Base-by-base conservation (phyloP, 2,888 invertebrate species). In the Rhodophaea formosa region DNA sequence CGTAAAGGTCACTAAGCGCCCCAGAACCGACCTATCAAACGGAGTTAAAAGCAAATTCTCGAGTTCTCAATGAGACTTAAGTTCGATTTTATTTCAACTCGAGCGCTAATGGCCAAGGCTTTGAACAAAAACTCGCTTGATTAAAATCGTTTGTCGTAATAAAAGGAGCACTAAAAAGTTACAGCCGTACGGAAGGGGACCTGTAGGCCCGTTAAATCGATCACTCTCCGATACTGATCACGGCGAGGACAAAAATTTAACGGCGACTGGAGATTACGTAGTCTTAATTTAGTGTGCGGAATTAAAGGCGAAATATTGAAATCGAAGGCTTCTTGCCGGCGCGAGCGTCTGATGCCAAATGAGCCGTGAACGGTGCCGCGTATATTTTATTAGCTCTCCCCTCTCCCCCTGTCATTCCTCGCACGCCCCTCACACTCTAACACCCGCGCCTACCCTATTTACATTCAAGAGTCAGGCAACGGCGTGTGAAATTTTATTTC, bases 131-230 rank as follows among this genome's bases (percentile, higher is more conserved):
- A 89, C 85, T 84, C 83, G 83, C 87, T 91, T 89, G 90, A 91
- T 91, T 90, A 91, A 91, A 90, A 90, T 88, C 91, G 89, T 90
- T 89, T 88, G 90, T 89, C 84, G 90, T 88, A 91, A 91, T 90
- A 89, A 90, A 91, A 88, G 80, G 74, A 82, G 84, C 75, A 86
- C 82, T 91, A 90, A 90, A 91, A 90, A 86, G 89, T 89, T 87
- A 90, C 86, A 89, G 79, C 86, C 85, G 82, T 83, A 81, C 81
- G 80, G 75, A 84, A 82, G 75, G 80, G 78, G 79, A 82, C 80
- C 82, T 83, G 86, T 88, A 85, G 86, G 86, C 85, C 79, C 81
- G 85, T 89, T 81, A 88, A 87, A 88, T 90, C 87, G 88, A 88
- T 89, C 89, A 87, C 76, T 67, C 77, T 82, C 77, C 82, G 82